Base-by-base conservation (phyloP, 2,797 vertebrate genomes). In the Epinephelus coioides region DNA sequence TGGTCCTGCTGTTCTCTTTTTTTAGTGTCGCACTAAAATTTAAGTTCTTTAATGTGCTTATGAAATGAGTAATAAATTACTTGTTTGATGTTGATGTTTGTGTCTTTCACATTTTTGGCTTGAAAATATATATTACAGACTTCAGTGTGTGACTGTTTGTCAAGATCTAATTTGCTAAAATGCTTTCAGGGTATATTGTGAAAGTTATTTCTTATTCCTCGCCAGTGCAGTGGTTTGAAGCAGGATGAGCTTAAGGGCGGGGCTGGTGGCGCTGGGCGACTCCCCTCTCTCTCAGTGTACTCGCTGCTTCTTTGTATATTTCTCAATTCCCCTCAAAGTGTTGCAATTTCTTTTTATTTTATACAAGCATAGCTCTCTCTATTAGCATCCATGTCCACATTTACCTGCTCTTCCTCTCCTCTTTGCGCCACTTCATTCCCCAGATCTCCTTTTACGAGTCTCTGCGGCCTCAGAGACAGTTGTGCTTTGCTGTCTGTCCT, bases 201-300 rank as follows among this genome's bases (percentile, higher is more conserved):
- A 21, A 65, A 62, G 43, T 57, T 61, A 2, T 44, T 43, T 66
- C 3, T 19, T 27, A 49, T 70, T 49, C 3, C 11, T 38, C 7
- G 55, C 6, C 46, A 2, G 30, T 40, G 59, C 51, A 12, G 43
- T 64, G 53, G 30, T 72, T 69, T 75, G 66, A 71, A 83, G 78
- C 75, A 78, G 63, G 61, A 69, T 80, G 69, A 64, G 55, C 64
- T 25, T 2, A 64, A 74, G 86, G 92, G 85, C n/a, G 86, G 83
- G 86, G 86, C 47, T 73, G 76, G 10, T 23, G 23, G 19, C 69
- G 69, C 66, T 13, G 69, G 67, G 61, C 30, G 15, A 73, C 76
- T 73, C 71, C 84, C 49, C 30, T 59, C 40, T 56, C 56, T 62
- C 47, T 65, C 19, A 6, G 27, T 53, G 18, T 64, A 19, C 49